These are phyloP conservation scores for Achlya flavicornis DNA, from an alignment of 2,888 invertebrate species.

Conservation along the genomic window DNA sequence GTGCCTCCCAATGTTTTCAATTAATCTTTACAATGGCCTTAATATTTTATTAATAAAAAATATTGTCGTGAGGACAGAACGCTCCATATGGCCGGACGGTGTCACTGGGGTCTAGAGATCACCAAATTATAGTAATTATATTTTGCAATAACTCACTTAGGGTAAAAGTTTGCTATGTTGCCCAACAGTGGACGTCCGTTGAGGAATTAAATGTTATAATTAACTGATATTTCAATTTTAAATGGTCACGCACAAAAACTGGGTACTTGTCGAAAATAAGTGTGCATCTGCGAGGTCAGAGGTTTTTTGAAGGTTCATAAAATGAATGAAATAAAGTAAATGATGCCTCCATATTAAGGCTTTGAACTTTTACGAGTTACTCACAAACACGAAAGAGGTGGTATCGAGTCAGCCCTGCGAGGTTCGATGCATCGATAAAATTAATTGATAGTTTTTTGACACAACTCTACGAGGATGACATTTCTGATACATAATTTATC, in stretches of 20 bases:
- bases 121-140: background rate
- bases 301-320: background rate
- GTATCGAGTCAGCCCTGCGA: too few species aligned
- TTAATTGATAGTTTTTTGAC: too few species aligned
- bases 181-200: background rate
- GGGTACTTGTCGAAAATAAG: background rate
- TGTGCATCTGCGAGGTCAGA: background rate
- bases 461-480: too few species aligned
- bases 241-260: constrained; percentile 6
- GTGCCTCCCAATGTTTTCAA: too few species aligned
- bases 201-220: background rate
- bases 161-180: background rate
- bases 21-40: too few species aligned
- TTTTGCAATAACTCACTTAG: background rate
- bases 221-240: background rate
- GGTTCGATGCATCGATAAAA: too few species aligned
- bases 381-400: too few species aligned
- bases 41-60: too few species aligned
- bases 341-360: too few species aligned
- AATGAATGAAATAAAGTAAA: too few species aligned
- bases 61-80: background rate
- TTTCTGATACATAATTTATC: too few species aligned
- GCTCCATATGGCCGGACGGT: background rate
- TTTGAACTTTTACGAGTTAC: too few species aligned
- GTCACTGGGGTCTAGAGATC: background rate